phyloP scores from a whole-genome alignment of 1,140 invertebrate genomes.

The Platyura marginata region DNA sequence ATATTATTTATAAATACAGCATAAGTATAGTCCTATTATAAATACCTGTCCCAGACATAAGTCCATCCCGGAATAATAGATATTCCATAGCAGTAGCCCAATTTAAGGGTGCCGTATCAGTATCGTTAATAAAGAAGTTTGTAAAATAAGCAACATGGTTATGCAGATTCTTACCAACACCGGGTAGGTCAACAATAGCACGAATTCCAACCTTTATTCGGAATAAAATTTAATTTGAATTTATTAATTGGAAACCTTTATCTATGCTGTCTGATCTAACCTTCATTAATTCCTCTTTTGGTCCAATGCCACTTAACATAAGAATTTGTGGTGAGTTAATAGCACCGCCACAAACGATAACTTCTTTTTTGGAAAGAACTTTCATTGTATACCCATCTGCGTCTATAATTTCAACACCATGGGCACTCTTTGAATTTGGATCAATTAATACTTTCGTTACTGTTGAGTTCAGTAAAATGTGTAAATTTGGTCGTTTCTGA shows the following conservation, averaged over 20 bases:
- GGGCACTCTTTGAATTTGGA: slow-evolving; percentile 29
- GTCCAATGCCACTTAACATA: slow-evolving; percentile 64
- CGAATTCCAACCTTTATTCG: slow-evolving; percentile 32
- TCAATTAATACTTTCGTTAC: slow-evolving; percentile 52
- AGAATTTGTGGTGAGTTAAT: slow-evolving; percentile 71
- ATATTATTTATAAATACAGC: not conserved
- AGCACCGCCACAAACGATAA: slow-evolving; percentile 52
- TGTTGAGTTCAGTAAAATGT: slow-evolving; percentile 57
- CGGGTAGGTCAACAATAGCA: slow-evolving; percentile 53
- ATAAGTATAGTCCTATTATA: too few relatives aligned
- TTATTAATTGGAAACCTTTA: too few relatives aligned
- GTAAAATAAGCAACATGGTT: slow-evolving; percentile 67
- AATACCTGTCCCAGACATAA: slow-evolving; percentile 72
- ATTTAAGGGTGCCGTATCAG: slow-evolving; percentile 59
- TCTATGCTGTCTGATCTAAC: too few relatives aligned
- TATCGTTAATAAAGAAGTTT: slow-evolving; percentile 63
- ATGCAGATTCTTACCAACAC: slow-evolving; percentile 74
- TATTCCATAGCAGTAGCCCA: slow-evolving; percentile 81
- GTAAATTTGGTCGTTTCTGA: slow-evolving; percentile 47
- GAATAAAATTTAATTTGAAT: not conserved
- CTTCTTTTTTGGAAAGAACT: slow-evolving; percentile 54
- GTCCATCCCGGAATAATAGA: slow-evolving; percentile 58
- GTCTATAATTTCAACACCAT: slow-evolving; percentile 33
- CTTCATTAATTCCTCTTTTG: slow-evolving; percentile 43
- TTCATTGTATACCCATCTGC: slow-evolving; percentile 33